Percentiles rank a stretch among this genome's conserved stretches.
These are phyloP conservation scores for Cantharis rustica DNA, from an alignment of 2,888 invertebrate genomes.

Conservation along the genomic window DNA sequence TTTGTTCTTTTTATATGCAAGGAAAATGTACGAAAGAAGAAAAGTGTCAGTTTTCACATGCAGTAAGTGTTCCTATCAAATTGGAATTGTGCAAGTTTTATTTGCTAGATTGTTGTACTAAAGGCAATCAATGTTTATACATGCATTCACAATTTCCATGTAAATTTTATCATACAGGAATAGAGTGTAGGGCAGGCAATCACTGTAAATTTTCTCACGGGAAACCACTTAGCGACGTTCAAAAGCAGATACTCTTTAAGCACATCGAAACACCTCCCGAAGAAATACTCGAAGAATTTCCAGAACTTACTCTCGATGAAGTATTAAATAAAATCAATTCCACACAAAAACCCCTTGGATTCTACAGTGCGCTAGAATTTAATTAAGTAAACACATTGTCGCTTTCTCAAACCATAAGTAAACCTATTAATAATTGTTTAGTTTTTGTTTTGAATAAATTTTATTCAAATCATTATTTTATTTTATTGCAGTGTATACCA, in stretches of 20 bases:
- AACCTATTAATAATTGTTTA: not conserved
- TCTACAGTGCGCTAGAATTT: slow-evolving; percentile 21
- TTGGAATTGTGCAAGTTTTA: slow-evolving; percentile 97
- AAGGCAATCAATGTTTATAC: slow-evolving; percentile 92
- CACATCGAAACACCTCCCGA: slow-evolving; percentile 91
- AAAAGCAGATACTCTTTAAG: slow-evolving; percentile 59
- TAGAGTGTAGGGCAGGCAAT: slow-evolving; percentile 76
- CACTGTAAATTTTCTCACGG: slow-evolving; percentile 94
- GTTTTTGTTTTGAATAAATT: not conserved
- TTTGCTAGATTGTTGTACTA: slow-evolving; percentile 92
- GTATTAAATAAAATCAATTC: slow-evolving; percentile 62
- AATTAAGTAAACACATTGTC: not conserved
- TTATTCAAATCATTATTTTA: not conserved
- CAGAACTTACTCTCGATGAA: slow-evolving; percentile 78
- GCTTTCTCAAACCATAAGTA: not conserved
- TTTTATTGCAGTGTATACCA: not conserved
- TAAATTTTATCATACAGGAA: slow-evolving; percentile 93
- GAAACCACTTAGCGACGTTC: slow-evolving; percentile 76
- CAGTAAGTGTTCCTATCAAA: slow-evolving; percentile 80
- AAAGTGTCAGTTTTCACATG: slow-evolving; percentile 87
- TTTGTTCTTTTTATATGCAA: slow-evolving; percentile 85
- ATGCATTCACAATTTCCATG: slow-evolving; percentile 98
- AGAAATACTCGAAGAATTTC: slow-evolving; percentile 89
- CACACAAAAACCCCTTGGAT: slow-evolving; percentile 58
- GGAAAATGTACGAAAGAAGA: slow-evolving; percentile 86